Conservation (phyloP, 2,888 invertebrate genomes). For the Tenthredo distinguenda region DNA sequence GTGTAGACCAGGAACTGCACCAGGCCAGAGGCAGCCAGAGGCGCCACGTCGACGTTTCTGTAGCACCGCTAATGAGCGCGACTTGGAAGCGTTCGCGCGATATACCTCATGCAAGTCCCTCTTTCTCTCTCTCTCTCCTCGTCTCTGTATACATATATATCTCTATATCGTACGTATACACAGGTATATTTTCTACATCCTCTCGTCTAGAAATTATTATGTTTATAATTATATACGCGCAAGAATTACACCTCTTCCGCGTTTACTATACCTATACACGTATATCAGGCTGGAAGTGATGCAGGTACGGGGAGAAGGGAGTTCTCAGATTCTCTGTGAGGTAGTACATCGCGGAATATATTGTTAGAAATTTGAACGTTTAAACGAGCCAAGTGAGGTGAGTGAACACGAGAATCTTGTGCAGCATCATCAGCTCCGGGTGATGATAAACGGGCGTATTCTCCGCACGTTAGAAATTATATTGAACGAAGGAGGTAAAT, state of each 20-base stretch:
- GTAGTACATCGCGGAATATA: neutral
- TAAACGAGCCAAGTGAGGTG: neutral
- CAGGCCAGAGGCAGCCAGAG: slow-evolving; percentile 15
- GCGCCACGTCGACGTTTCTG: slow-evolving; percentile 52
- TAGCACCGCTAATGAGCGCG: slow-evolving; percentile 66
- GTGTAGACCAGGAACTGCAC: neutral
- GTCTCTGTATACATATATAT: neutral
- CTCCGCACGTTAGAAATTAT: neutral
- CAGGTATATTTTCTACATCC: neutral
- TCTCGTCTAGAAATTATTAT: neutral
- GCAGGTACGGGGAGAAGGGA: slow-evolving; percentile 44
- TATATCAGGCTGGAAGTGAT: neutral
- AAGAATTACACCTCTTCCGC: neutral
- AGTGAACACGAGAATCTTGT: neutral
- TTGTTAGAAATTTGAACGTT: slow-evolving; percentile 26
- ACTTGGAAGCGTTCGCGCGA: slow-evolving; percentile 61
- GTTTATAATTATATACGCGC: neutral
- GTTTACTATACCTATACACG: neutral
- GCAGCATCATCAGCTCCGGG: neutral
- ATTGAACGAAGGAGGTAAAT: neutral
- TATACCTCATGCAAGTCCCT: slow-evolving; percentile 17
- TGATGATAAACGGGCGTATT: neutral
- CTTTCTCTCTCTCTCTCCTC: neutral
- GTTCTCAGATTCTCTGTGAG: slow-evolving; percentile 45
- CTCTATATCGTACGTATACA: neutral